These are phyloP conservation scores for Plagodis dolabraria DNA, from an alignment of 2,888 invertebrate genomes.

Conservation along the genomic window DNA sequence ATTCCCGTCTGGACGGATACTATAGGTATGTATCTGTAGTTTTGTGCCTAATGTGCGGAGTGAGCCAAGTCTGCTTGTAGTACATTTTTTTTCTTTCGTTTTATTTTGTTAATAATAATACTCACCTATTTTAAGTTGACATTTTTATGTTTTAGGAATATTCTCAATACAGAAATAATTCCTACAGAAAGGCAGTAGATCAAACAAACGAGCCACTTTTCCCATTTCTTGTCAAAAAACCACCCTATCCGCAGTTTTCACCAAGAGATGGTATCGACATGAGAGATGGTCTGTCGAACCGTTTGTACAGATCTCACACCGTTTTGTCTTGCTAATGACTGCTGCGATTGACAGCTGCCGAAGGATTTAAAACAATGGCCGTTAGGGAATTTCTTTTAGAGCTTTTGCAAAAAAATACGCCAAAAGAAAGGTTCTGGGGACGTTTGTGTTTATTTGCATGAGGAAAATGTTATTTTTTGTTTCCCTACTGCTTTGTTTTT, in stretches of 20 bases:
- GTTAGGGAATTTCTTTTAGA: slow-evolving; percentile 2
- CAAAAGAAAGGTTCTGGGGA: neutral
- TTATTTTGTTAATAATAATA: no score
- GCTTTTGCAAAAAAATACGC: no score
- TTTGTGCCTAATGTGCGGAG: no score
- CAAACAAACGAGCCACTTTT: slow-evolving; percentile 1
- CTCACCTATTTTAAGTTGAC: no score
- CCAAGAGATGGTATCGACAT: slow-evolving; percentile 34
- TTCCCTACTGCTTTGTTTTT: no score
- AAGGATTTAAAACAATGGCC: slow-evolving; percentile 28
- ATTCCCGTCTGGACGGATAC: no score
- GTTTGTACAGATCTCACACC: slow-evolving; percentile 8
- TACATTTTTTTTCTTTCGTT: no score
- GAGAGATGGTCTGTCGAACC: slow-evolving; percentile 11
- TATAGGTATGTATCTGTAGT: no score
- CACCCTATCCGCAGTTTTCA: slow-evolving; percentile 28
- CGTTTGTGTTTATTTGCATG: neutral
- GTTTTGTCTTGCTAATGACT: slow-evolving; percentile 40
- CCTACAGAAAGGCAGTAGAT: neutral
- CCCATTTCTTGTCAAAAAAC: slow-evolving; percentile 4
- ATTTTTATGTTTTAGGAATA: no score
- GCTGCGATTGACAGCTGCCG: slow-evolving; percentile 35
- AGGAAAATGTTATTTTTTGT: no score
- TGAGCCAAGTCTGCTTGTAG: no score
- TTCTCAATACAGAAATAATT: no score